Base-by-base conservation (phyloP, 2,113 vertebrate genomes). In the Carassius carassius region DNA sequence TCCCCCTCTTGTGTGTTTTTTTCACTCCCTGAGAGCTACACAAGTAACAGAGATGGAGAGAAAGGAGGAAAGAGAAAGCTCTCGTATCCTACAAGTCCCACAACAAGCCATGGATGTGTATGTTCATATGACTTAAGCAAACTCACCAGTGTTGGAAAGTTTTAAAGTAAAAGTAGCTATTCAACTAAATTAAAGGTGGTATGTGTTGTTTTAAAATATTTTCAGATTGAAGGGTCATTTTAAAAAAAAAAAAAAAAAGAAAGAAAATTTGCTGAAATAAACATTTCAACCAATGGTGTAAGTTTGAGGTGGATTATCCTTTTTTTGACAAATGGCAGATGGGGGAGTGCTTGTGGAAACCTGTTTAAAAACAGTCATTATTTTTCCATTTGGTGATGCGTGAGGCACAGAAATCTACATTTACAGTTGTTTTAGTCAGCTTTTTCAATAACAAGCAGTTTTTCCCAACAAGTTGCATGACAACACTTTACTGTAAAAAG, bases 41-140 rank as follows among this genome's bases (percentile, higher is more conserved):
- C 47, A 63, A 86, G 82, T 75, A 73, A 60, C 76, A 88, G 87
- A 81, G 65, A 76, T 82, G 76, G 83, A 79, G 16, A 62, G 49
- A 79, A 78, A 80, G 83, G 72, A 69, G 62, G 82, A 67, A 78
- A 83, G 70, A 80, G 86, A 86, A 74, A 72, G 32, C 44, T 56
- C 54, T 82, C 76, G 65, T 82, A 78, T 84, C 65, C 58, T 47
- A 60, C 5, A 37, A 77, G 76, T 51, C 60, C 62, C 70, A 49
- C 47, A 51, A 78, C 4, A 70, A 21, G 21, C 35, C 25, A 47
- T 84, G 5, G 4, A 41, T 70, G 17, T 49, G 17, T 37, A 37
- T 87, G 82, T 87, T 63, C 74, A 65, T 77, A 85, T 77, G 72
- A 80, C 84, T 87, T 86, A 16, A 1, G 1, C 3, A 69, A 37